These are phyloP conservation scores for Lepidostoma basale DNA, from an alignment of 1,140 invertebrate species.

Conservation along the genomic window DNA sequence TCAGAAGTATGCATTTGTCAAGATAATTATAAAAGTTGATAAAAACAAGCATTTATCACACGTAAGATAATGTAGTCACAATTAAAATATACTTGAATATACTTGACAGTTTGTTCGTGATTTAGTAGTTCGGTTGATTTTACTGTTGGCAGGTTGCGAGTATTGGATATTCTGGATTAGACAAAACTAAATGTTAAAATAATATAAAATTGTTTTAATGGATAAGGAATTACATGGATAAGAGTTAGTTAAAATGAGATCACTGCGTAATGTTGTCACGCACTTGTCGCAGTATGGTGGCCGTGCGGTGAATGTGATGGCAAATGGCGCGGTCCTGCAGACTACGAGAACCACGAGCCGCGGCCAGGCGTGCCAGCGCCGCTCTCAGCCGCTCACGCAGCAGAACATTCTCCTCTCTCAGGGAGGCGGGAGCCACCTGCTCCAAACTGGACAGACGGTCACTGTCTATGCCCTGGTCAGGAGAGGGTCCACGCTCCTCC, in stretches of 20 bases:
- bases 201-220: too few relatives aligned
- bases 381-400: constrained; percentile 65
- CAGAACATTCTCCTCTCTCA: constrained; percentile 59
- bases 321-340: constrained; percentile 67
- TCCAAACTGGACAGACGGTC: constrained; percentile 64
- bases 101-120: too few relatives aligned
- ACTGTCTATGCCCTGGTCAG: constrained; percentile 66
- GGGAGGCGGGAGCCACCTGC: constrained; percentile 28
- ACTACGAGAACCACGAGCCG: constrained; percentile 64
- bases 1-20: too few relatives aligned
- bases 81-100: too few relatives aligned
- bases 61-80: too few relatives aligned
- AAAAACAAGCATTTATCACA: too few relatives aligned
- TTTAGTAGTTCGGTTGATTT: too few relatives aligned
- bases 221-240: too few relatives aligned
- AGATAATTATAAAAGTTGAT: too few relatives aligned
- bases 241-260: neutral
- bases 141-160: too few relatives aligned
- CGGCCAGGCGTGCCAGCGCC: constrained; percentile 62
- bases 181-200: too few relatives aligned
- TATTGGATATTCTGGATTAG: too few relatives aligned
- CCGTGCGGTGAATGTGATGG: constrained; percentile 68
- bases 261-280: constrained; percentile 52
- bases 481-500: constrained; percentile 51
- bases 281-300: constrained; percentile 66